phyloP scores from a whole-genome alignment of 30 jellyfish, hydroid and myxozoan species.

The Chrysaora quinquecirrha region DNA sequence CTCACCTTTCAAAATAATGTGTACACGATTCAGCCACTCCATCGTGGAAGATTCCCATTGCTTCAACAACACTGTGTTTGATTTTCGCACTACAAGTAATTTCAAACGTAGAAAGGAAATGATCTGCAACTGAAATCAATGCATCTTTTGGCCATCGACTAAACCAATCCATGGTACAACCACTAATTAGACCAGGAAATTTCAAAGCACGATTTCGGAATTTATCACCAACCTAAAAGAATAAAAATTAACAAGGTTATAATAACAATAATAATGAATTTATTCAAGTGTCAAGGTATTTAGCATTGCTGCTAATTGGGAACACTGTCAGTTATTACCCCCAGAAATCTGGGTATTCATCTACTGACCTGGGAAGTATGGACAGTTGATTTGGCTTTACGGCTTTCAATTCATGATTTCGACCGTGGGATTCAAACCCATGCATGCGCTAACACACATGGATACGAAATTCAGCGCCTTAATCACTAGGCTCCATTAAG shows the following conservation, averaged over 20 bases:
- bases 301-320: no score
- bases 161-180: constrained; percentile 99
- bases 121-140: constrained; percentile 95
- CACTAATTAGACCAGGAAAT: constrained; percentile 96
- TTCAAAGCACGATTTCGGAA: constrained; percentile 94
- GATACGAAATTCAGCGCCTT: no score
- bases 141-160: constrained; percentile 99
- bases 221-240: constrained; percentile 88
- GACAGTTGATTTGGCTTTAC: no score
- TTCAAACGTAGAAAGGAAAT: constrained; percentile 89
- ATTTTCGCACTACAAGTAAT: constrained; percentile 80
- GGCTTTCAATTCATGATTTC: no score
- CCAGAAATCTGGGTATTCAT: no score
- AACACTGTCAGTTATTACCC: no score
- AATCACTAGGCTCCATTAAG: no score
- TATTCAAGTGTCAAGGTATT: no score
- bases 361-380: no score
- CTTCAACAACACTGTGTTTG: constrained; percentile 81
- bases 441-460: no score
- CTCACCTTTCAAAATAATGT: constrained; percentile 96
- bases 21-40: constrained; percentile 95
- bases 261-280: no score
- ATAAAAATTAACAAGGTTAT: background rate
- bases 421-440: no score
- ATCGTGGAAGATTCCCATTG: constrained; percentile 97